Base-by-base conservation (phyloP, 2,888 invertebrate genomes). In the Protula sp. region DNA sequence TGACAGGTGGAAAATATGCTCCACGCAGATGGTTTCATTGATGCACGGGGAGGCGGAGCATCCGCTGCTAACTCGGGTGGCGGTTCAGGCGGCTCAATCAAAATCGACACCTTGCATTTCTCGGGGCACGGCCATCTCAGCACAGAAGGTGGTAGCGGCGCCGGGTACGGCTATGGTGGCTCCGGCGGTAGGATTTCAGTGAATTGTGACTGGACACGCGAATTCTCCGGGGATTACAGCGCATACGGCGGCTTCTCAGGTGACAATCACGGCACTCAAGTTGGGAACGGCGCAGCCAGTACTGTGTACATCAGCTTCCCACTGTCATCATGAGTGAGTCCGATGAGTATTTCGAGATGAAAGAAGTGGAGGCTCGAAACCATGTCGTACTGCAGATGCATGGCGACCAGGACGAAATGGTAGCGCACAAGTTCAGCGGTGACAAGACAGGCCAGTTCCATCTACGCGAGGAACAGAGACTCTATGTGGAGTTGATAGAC, bases 71-170 rank as follows among this genome's bases (percentile, higher is more conserved):
- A 67, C 58, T 66, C 68, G 58, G 73, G 73, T 28, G 74, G 71
- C 48, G 74, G 73, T n/a, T 71, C 72, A 59, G 74, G 69, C 27
- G 74, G 74, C 27, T 70, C 71, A 57, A 58, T 73, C 51, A 64
- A 67, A 59, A 58, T 72, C 28, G 56, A 60, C 2, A 67, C 70
- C 9, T 67, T 66, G 27, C 68, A 69, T 61, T 70, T 73, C 63
- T 72, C 72, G 2, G 74, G 74, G 28, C 74, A 74, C 60, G 74
- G 74, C 14, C 27, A 64, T 28, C 54, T 71, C 22, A 65, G 66
- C 1, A 62, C 64, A 1, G 65, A 68, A 9, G 74, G 74, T n/a
- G 74, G 74, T 1, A 29, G 57, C 26, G 72, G 70, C 4, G 5
- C 55, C 28, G 64, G 60, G 1, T 45, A 51, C 24, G 71, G 72